Base-by-base conservation (phyloP, 2,888 invertebrate genomes). In the Drosophila multiciliata region DNA sequence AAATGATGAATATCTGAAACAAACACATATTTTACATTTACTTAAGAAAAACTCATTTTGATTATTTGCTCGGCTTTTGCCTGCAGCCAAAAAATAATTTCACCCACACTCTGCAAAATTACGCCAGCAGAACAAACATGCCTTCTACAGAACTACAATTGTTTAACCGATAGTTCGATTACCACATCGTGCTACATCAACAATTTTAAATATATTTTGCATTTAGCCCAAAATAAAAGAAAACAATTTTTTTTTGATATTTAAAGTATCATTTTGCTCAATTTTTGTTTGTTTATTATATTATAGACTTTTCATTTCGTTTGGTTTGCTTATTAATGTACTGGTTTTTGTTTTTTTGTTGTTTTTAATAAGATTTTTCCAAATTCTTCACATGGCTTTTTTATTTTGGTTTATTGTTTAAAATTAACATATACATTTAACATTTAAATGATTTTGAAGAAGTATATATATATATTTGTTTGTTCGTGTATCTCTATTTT, bases 361-460 rank as follows among this genome's bases (percentile, higher is more conserved):
- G 4, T 32, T 42, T 68, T 61, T 55, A 89, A 68, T 80, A 83
- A 75, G 75, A 65, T 55, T 79, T 74, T 64, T 42, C 49, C 78
- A 75, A 72, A 73, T 89, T 76, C 57, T 64, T 75, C 57, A 68
- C 64, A 48, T 57, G 52, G n/a, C 38, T 57, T 66, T 36, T 57
- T 67, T 73, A 48, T 67, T 73, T 73, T 52, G 64, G 67, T 72
- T 77, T 89, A 72, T 80, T 73, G 79, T 82, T 87, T 90, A 78
- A 90, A 87, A 87, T 85, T 88, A 90, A 89, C 90, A 82, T 82
- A 85, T 90, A 90, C 87, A 90, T 90, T 85, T 87, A 90, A 75
- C 89, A 87, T 79, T 89, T 81, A 79, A 83, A 90, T 89, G 87
- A 87, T 72, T 88, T 88, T 65, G 76, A 67, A 81, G 75, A 78